Evolutionary conservation across 2,113 vertebrate species (phyloP).

Genomic region (Cyphotilapia sp.): DNA sequence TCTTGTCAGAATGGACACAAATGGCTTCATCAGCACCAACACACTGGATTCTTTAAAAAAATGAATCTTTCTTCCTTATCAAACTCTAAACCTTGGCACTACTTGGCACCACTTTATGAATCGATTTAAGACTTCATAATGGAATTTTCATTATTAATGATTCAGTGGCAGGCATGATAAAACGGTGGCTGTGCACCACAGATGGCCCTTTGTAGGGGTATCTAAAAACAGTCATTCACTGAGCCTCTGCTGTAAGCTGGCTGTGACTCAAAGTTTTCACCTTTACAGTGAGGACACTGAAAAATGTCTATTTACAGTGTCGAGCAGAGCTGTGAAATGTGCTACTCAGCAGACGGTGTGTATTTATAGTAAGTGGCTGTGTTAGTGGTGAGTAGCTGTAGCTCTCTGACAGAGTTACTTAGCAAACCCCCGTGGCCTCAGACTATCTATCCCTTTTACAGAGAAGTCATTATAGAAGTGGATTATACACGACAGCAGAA

Average conservation of each 20-base stretch:
- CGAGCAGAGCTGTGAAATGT: neutral
- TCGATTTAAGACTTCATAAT: slow-evolving; percentile 25
- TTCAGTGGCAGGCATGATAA: slow-evolving; percentile 3
- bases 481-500: slow-evolving; percentile 58
- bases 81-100: neutral
- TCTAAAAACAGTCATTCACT: neutral
- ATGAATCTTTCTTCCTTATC: neutral
- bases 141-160: slow-evolving; percentile 37
- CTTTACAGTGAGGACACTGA: neutral
- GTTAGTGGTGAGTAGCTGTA: slow-evolving; percentile 23
- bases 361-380: slow-evolving; percentile 43
- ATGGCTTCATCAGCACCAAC: neutral
- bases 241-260: neutral
- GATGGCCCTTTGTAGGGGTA: neutral
- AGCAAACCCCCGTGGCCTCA: slow-evolving; percentile 40
- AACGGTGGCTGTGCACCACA: neutral
- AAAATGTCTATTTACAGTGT: neutral
- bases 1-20: neutral
- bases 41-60: neutral
- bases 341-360: slow-evolving; percentile 7
- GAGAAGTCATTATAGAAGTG: slow-evolving; percentile 60
- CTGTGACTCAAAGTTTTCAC: neutral
- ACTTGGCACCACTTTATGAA: slow-evolving; percentile 1
- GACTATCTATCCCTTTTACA: slow-evolving; percentile 45
- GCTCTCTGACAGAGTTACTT: slow-evolving; percentile 54